phyloP scores from a whole-genome alignment of 2,113 vertebrate genomes.

The Oncorhynchus masou region DNA sequence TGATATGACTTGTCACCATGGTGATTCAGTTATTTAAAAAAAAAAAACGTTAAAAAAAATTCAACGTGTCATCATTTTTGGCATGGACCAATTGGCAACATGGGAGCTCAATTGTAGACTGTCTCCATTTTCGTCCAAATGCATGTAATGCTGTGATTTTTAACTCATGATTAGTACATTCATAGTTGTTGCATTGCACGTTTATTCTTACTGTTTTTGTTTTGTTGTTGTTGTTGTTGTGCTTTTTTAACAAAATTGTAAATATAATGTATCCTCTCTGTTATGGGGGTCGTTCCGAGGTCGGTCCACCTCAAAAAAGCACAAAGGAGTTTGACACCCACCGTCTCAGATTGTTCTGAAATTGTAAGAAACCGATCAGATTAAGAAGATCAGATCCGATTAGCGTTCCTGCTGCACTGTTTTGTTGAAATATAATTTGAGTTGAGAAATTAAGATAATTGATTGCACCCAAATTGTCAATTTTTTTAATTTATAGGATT shows the following conservation, averaged over 20 bases:
- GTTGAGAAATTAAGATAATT: too few species aligned
- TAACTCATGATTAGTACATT: background rate
- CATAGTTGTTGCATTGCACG: background rate
- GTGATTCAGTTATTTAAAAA: too few species aligned
- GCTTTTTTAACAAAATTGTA: background rate
- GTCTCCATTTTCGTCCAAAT: background rate
- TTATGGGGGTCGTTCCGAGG: background rate
- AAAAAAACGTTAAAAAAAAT: too few species aligned
- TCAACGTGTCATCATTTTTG: background rate
- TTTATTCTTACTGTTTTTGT: background rate
- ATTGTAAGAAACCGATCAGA: too few species aligned
- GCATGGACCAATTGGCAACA: background rate
- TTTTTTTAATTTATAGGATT: too few species aligned
- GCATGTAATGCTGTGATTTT: background rate
- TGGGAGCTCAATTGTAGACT: background rate
- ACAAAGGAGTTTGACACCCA: too few species aligned
- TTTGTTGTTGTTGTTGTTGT: background rate
- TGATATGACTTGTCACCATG: background rate
- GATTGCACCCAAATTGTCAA: too few species aligned
- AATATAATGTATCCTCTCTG: background rate
- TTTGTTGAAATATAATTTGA: too few species aligned
- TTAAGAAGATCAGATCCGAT: too few species aligned
- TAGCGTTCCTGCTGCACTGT: too few species aligned
- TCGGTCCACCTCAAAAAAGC: too few species aligned
- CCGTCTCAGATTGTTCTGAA: too few species aligned